Evolutionary conservation across 2,113 vertebrate genomes (phyloP).

Genomic region (Oncorhynchus tshawytscha): DNA sequence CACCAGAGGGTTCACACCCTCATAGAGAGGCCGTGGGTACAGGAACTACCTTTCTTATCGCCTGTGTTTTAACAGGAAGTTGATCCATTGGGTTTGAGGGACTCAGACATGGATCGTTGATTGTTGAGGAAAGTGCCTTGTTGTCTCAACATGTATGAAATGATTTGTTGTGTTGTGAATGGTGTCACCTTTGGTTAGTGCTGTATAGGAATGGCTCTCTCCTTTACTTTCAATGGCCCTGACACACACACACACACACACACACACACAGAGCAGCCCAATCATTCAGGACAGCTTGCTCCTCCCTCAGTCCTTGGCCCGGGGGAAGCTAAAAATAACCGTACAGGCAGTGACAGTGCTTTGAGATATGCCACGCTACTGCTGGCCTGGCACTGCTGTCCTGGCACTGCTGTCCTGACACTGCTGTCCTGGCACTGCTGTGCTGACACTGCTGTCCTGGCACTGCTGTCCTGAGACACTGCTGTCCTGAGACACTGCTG

Average conservation of each 20-base stretch:
- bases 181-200: slow-evolving; percentile 9
- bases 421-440: too few relatives aligned
- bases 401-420: not conserved
- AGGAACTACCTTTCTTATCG: not conserved
- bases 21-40: slow-evolving; percentile 1
- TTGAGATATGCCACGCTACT: slow-evolving; percentile 40
- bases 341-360: slow-evolving; percentile 26
- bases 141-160: not conserved
- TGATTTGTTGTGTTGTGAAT: not conserved
- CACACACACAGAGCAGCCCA: slow-evolving; percentile 1
- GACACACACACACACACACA: not conserved
- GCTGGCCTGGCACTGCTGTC: slow-evolving; percentile 12
- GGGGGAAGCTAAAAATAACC: slow-evolving; percentile 45
- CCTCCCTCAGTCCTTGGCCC: slow-evolving; percentile 12
- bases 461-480: too few relatives aligned
- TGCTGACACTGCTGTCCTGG: too few relatives aligned
- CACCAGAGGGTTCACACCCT: slow-evolving; percentile 2
- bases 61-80: not conserved
- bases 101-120: not conserved
- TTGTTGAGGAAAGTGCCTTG: not conserved
- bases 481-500: too few relatives aligned
- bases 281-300: slow-evolving; percentile 34
- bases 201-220: not conserved
- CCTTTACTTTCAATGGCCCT: not conserved
- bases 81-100: not conserved